Percentiles rank a stretch among this genome's conserved stretches.
phyloP scores from a whole-genome alignment of 2,797 vertebrate genomes.

The Peromyscus eremicus region DNA sequence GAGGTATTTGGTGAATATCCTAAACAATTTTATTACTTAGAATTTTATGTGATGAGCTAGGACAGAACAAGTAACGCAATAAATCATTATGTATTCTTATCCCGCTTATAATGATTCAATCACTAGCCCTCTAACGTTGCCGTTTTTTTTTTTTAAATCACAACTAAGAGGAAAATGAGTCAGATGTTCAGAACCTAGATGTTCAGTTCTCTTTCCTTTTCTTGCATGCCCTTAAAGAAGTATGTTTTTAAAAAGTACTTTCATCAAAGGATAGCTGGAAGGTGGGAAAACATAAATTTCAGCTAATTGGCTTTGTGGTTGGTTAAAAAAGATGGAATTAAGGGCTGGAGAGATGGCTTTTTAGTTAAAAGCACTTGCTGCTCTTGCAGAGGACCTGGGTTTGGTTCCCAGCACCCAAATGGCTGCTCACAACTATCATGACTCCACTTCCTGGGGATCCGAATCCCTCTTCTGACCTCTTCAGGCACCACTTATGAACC shows the following conservation, averaged over 20 bases:
- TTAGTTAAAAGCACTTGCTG: neutral
- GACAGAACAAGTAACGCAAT: neutral
- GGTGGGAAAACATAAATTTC: neutral
- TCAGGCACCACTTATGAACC: neutral
- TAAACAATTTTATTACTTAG: neutral
- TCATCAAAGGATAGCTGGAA: neutral
- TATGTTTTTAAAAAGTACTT: neutral
- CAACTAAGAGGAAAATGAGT: neutral
- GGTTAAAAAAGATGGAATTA: neutral
- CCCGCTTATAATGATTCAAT: neutral
- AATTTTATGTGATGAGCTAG: slow-evolving; percentile 43
- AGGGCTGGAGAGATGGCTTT: neutral
- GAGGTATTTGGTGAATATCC: neutral
- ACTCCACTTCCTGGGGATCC: neutral
- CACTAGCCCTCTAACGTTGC: neutral
- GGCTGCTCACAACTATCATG: neutral
- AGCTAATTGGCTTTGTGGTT: neutral
- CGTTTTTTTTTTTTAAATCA: neutral
- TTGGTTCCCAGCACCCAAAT: neutral
- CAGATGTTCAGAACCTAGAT: neutral
- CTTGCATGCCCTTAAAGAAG: neutral
- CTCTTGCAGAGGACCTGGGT: neutral
- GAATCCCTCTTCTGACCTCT: neutral
- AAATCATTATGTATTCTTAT: neutral
- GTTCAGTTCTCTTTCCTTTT: neutral